These are phyloP conservation scores for Halictus ligatus DNA, from an alignment of 2,888 invertebrate species.

Conservation along the genomic window DNA sequence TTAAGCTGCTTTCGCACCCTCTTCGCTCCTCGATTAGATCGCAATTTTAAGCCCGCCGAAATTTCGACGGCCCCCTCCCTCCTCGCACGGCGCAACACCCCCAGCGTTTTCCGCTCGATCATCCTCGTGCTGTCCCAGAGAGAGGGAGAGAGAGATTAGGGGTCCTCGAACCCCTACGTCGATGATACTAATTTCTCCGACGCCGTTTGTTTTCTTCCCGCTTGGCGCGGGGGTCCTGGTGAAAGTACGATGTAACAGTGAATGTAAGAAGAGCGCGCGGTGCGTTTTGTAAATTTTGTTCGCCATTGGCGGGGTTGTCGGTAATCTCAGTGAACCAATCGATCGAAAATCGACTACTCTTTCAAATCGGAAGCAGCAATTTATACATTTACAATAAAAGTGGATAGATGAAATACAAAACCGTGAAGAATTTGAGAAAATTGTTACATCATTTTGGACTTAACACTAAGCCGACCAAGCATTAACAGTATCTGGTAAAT, in stretches of 20 bases:
- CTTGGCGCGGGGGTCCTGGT: background rate
- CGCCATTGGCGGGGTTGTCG: background rate
- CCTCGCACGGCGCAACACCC: background rate
- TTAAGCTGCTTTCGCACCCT: conserved; percentile 63
- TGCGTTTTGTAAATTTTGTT: background rate
- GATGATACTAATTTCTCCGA: conserved; percentile 4
- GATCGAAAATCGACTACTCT: no score
- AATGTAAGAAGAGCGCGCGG: background rate
- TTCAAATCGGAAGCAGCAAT: no score
- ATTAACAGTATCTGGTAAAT: no score
- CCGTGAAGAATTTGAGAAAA: no score
- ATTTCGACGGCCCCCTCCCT: conserved; percentile 32
- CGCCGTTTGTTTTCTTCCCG: background rate
- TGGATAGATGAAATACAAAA: no score
- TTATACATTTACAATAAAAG: no score
- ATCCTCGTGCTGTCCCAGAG: background rate
- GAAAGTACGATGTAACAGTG: background rate
- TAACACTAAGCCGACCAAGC: no score
- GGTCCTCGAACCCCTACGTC: background rate
- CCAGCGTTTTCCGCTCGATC: conserved; percentile 11
- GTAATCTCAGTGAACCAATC: no score
- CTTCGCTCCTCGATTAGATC: conserved; percentile 44
- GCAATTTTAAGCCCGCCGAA: conserved; percentile 47
- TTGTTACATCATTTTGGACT: no score
- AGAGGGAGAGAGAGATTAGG: background rate